These are phyloP conservation scores for Carollia perspicillata DNA, from an alignment of 2,113 vertebrate genomes.

Conservation along the genomic window DNA sequence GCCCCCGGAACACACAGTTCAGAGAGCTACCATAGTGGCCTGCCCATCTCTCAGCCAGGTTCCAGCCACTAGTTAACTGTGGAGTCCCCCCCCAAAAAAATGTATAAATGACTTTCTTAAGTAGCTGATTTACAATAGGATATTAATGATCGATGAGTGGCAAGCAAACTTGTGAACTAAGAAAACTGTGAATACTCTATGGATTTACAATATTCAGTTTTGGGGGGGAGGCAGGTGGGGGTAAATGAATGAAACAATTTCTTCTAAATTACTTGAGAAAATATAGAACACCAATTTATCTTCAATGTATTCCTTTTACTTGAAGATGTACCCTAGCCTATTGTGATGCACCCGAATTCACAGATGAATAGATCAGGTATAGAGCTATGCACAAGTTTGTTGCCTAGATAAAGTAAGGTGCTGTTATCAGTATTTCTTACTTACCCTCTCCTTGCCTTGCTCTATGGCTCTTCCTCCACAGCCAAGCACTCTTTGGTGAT, in stretches of 20 bases:
- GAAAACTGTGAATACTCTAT: background rate
- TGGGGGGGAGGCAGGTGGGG: no score
- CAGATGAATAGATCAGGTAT: background rate
- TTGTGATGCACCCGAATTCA: background rate
- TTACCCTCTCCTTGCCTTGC: background rate
- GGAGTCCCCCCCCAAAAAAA: background rate
- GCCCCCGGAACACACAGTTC: rapidly evolving
- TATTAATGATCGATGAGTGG: background rate
- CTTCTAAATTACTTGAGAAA: background rate
- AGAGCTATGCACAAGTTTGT: background rate
- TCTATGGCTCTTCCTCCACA: background rate
- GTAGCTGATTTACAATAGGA: background rate
- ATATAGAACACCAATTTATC: background rate
- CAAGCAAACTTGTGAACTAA: background rate
- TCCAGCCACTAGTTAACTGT: background rate
- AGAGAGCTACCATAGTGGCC: background rate
- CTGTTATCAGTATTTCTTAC: background rate
- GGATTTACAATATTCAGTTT: background rate
- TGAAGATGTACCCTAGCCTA: background rate
- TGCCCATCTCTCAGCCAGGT: rapidly evolving
- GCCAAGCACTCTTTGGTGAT: background rate
- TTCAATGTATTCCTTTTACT: background rate
- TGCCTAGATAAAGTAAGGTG: background rate
- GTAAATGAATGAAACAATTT: background rate
- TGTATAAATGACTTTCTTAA: background rate